Evolutionary conservation across 2,888 invertebrate genomes (phyloP), one percentile per base, ranked within the genome.

Genomic region (Ernsta delagoae): DNA sequence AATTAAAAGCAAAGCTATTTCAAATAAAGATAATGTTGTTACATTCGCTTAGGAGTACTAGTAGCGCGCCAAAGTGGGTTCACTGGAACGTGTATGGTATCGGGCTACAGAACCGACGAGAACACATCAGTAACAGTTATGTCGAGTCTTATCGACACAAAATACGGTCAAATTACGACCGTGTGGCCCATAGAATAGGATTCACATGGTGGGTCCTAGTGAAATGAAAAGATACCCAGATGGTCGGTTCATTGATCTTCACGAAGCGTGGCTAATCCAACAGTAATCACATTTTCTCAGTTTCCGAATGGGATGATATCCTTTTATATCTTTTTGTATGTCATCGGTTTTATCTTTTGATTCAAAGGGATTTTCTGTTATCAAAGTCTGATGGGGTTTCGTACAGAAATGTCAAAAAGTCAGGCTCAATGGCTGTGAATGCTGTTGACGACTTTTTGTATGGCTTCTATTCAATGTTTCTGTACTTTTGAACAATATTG

Each of bases 281-380:
- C 24, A 43, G 45, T 60, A 60, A 60, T 60, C 60, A 60, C 60
- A 60, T 60, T 60, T 60, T 60, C 60, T 31, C 60, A 43, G 60
- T 60, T 60, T 60, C 43, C 45, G 31, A 60, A 60, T 60, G 60
- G 60, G 45, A 60, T 60, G 60, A 60, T 60, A 60, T 60, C 60
- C 45, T 60, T 60, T 60, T 45, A 31, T 60, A 41, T 59, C 57
- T 59, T 43, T 59, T 59, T 59, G 39, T 45, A 60, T 60, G 60
- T 45, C 45, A 60, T 31, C 45, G 45, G 45, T 31, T 60, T 59
- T 43, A 24, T 9, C 45, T 60, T 60, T 60, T 45, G 45, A 60
- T 60, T 60, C 45, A 60, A 60, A 60, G 16, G 43, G 45, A 60
- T 60, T 60, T 24, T 31, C 24, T 45, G 60, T 48, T 60, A 24